These are phyloP conservation scores for Scolanthus callimorphus DNA, from an alignment of 92 coral and sea anemone species.

Conservation along the genomic window DNA sequence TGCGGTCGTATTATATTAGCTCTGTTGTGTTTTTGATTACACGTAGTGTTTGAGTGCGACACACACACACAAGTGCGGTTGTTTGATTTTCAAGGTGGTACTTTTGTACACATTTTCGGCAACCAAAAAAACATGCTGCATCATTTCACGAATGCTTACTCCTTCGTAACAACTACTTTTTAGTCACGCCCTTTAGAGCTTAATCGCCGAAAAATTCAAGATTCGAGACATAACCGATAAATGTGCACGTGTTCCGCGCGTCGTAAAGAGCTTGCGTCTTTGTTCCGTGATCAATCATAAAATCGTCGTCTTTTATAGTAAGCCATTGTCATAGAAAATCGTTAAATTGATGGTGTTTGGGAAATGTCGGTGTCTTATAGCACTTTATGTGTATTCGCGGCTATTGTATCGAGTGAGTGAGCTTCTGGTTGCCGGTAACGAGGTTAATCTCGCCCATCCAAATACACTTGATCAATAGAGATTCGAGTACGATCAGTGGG, in stretches of 20 bases:
- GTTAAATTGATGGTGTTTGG: constrained; percentile 21
- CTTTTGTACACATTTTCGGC: too few species aligned
- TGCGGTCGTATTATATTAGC: neutral
- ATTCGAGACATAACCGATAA: too few species aligned
- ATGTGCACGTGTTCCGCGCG: constrained; percentile 69
- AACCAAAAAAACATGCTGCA: too few species aligned
- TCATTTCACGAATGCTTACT: too few species aligned
- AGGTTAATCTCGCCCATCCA: neutral
- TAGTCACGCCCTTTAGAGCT: too few species aligned
- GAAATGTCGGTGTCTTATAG: neutral
- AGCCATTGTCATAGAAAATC: constrained; percentile 48
- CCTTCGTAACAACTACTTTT: too few species aligned
- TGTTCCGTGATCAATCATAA: constrained; percentile 60
- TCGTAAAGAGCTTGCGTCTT: constrained; percentile 26
- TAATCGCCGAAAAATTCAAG: too few species aligned
- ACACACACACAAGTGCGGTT: too few species aligned
- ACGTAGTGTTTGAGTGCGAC: neutral
- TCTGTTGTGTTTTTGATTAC: neutral
- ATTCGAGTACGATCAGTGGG: constrained; percentile 24
- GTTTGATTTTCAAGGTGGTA: too few species aligned
- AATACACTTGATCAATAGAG: neutral
- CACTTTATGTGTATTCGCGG: neutral
- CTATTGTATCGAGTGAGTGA: neutral
- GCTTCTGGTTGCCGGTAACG: neutral
- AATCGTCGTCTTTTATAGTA: constrained; percentile 42